Evolutionary conservation across 2,888 invertebrate species (phyloP), one percentile per base, ranked within the genome.

Genomic region (Peribatodes rhomboidaria): DNA sequence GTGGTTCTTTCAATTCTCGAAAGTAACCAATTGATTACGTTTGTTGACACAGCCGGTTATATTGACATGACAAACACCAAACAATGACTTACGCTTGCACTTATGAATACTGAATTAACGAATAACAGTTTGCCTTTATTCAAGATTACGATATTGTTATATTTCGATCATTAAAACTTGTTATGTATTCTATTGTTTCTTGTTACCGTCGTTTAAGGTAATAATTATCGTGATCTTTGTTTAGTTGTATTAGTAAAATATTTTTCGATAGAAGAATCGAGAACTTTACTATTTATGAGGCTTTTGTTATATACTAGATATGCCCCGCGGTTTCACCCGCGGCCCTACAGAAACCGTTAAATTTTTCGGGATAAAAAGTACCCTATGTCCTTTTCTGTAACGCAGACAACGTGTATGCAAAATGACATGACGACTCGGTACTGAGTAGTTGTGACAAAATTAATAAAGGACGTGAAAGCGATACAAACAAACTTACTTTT

Each of bases 91-190:
- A 42, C 33, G 54, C 20, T 20, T 37, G 18, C 35, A 47, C 35
- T 27, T 8, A 55, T 68, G 59, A 63, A 68, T 65, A 57, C n/a
- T 27, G 41, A 62, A 60, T 68, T 65, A 68, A 62, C 33, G 57
- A 50, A 58, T 44, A 44, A 44, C 13, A 22, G 52, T 33, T 44
- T 55, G 18, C 4, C 9, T 11, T 13, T 53, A 37, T 54, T 42
- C 13, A 31, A 37, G 10, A 63, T 47, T 49, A 31, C 18, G 11
- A 55, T 49, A 31, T 54, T 64, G 52, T 64, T 46, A 33, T 31
- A 22, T 35, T 44, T 42, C 9, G 42, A 52, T 62, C 44, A 56
- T 52, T 50, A 62, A 35, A 4, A 14, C 27, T 31, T 41, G 20
- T 62, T 55, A 20, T 61, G 3, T 44, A n/a, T 10, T 37, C 16